Base-by-base conservation (phyloP, 2,888 invertebrate species). In the Heliconius aoede region DNA sequence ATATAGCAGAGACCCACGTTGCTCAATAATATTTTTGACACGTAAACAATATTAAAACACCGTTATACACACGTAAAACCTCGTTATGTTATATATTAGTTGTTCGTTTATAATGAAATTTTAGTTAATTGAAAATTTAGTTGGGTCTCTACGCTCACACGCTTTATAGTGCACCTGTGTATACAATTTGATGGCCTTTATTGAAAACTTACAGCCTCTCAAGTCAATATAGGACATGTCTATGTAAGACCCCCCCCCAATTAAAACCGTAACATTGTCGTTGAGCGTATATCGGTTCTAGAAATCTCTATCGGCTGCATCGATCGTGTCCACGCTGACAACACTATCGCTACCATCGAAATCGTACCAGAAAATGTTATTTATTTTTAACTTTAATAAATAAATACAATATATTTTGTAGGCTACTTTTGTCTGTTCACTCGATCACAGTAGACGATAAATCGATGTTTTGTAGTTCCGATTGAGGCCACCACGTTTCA, bases 321-420 rank as follows among this genome's bases (percentile, higher is more conserved):
- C 65, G 36, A 76, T 74, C 77, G 67, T 73, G 75, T 74, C 76
- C 80, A 73, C 78, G 74, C 80, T 72, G 77, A 76, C 80, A 80
- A 81, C 82, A 78, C 78, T 83, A 85, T 83, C 84, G 77, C 76
- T 58, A 61, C 81, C 76, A 84, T 87, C 87, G 83, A 82, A 81
- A 86, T 86, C 85, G 85, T 84, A 85, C 83, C 85, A 84, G 87
- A 88, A 89, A 90, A 90, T 87, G 87, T 86, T 84, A 84, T 82
- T 88, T 88, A 90, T 88, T 89, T 91, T 90, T 88, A 86, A n/a
- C n/a, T n/a, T n/a, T 84, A 86, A 85, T 86, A 89, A 89, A 88
- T 87, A 89, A 86, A 88, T 87, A 87, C 86, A 85, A 86, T 84
- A 85, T 89, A 91, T 90, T 91, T 91, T 88, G 90, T 90, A 88